Base-by-base conservation (phyloP, 2,888 invertebrate species). In the Epiblema foenella region DNA sequence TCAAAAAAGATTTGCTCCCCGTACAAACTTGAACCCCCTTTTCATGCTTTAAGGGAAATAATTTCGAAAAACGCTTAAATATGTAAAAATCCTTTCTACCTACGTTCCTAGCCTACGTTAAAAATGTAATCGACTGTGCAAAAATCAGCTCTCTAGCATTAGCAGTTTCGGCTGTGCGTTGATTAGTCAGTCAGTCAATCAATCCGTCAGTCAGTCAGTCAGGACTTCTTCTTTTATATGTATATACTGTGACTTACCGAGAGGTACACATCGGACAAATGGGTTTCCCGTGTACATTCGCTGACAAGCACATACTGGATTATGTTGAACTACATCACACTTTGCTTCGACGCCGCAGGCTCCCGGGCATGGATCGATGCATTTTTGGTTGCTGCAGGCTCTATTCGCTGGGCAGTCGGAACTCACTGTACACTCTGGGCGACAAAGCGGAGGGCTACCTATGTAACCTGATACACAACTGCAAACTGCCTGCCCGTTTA, bases 361-460 rank as follows among this genome's bases (percentile, higher is more conserved):
- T 67, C 96, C 96, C 24, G 93, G 92, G 79, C 97, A 96, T 20
- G 97, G 97, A 86, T 97, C 95, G 68, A 94, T 94, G 86, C 97
- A 97, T 84, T 95, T 95, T 85, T 96, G 96, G 88, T 96, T 96
- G 76, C 95, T 94, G 83, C 97, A 97, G 60, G 96, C 96, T 85
- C 93, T 95, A 82, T 96, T 95, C 60, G 94, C 94, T 52, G 96
- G 93, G 87, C 97, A 97, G 81, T 97, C 96, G 2, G 96, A 95
- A 84, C 96, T 96, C 67, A 96, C 95, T 37, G 95, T 93, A 85
- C 97, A 97, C 87, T 97, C 97, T 15, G 97, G 97, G 77, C 95
- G 94, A 83, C 97, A 97, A 73, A 95, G 92, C 18, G 97, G 97
- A 49, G 97, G 97, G 70, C 95, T 95, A 69, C 97, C 97, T 72